These are phyloP conservation scores for Aleiodes leptofemur DNA, from an alignment of 2,888 invertebrate species.

Conservation along the genomic window DNA sequence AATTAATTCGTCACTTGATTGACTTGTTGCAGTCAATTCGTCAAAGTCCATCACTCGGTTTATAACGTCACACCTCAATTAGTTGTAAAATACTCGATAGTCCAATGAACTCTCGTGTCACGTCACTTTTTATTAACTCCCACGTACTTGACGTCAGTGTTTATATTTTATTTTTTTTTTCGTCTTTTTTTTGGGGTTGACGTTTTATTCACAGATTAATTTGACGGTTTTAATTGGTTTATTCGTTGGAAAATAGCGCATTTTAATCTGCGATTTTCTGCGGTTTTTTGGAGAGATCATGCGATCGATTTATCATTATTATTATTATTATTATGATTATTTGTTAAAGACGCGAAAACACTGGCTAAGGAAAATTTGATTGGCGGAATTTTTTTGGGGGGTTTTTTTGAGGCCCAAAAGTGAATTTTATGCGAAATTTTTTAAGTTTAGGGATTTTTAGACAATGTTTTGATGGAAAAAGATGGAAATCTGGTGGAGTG, in stretches of 20 bases:
- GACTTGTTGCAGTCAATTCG: conserved; percentile 4
- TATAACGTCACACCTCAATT: conserved; percentile 21
- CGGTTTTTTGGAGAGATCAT: no score
- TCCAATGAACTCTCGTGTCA: neutral
- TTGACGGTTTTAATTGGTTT: neutral
- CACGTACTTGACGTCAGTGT: conserved; percentile 7
- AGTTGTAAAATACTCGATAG: conserved; percentile 2
- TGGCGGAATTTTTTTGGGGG: no score
- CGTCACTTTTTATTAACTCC: neutral
- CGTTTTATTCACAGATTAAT: neutral
- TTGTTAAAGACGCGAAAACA: no score
- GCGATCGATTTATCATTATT: no score
- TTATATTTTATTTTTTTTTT: neutral
- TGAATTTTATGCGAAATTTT: neutral
- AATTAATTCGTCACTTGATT: conserved; percentile 6
- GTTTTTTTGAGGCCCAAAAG: neutral
- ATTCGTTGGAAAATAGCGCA: no score
- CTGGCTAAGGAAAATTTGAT: no score
- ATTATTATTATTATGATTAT: no score
- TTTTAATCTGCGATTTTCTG: no score
- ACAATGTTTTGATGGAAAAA: no score
- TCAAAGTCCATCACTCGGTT: conserved; percentile 19
- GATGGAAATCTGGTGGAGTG: neutral
- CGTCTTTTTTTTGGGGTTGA: neutral
- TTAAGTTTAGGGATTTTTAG: neutral